Evolutionary conservation across 2,888 invertebrate genomes (phyloP), one percentile per base, ranked within the genome.

Genomic region (Himalopsyche anomala): DNA sequence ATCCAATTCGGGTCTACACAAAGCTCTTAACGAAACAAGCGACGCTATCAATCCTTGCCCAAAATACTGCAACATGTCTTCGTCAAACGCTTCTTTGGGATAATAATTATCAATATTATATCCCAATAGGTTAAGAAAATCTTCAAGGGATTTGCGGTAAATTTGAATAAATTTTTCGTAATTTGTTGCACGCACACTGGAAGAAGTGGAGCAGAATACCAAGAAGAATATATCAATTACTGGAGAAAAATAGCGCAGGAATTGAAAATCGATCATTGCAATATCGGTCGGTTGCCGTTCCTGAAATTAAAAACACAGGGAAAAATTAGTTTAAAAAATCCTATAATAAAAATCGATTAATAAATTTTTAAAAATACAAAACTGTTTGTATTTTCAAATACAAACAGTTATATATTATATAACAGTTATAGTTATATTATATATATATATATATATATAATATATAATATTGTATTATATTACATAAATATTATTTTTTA

Each of bases 241-340:
- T 36, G 88, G 88, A 28, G 88, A 87, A 40, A 84, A 84, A n/a
- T 74, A 80, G 56, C 84, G 84, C 5, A 83, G 81, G n/a, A 88
- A 83, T 81, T 88, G 88, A 69, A 84, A 88, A 81, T 88, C 87
- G 11, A 88, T 87, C 86, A 87, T 86, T 19, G 82, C 55, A 74
- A 87, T 85, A 17, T 55, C 51, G 28, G 17, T 11, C 5, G 85
- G 87, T 62, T 85, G 74, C 15, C 84, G 69, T 6, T 74, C 69
- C 88, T 88, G 74, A 62, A 87, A 88, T 51, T n/a, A 42, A 79
- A 54, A 79, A 80, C 80, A 69, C 38, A 36, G 28, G 11, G 83
- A 82, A 5, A 38, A 4, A 38, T 12, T 12, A 5, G 38, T 19
- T 36, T 9, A 9, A 11, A 9, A 45, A 9, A 2, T 28, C 28